Base-by-base conservation (phyloP, 2,797 vertebrate genomes). In the Fringilla coelebs region DNA sequence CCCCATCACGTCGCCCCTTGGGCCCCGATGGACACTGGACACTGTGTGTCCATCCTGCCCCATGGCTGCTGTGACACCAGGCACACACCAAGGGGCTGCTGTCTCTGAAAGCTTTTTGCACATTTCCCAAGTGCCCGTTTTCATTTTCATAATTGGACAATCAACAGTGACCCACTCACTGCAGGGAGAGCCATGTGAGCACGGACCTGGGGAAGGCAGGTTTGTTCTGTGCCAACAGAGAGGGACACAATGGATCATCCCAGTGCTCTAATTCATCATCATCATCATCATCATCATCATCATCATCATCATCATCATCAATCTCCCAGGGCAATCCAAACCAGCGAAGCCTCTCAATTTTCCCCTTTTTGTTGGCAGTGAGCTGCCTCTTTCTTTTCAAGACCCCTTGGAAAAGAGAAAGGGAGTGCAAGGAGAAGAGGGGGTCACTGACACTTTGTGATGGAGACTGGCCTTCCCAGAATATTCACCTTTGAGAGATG, bases 111-210 rank as follows among this genome's bases (percentile, higher is more conserved):
- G 87, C 43, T 57, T 2, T 2, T 74, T 48, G 77, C 81, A 55
- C 31, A 2, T 46, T 85, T 71, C 85, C 89, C 92, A 91, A 62
- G 71, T 25, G 84, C 78, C 75, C 65, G 73, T 85, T 84, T 38
- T 83, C 48, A 72, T 79, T 91, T 71, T 58, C 49, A n/a, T 32
- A 67, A 91, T 67, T 49, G 78, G 89, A 9, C 40, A 32, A 43
- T 5, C 38, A 54, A 3, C 31, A 31, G 77, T 72, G 94, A 63
- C 81, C 79, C 87, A 41, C 34, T 24, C 60, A 5, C 29, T 0
- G 2, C 74, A 41, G 85, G 31, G 55, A 89, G 60, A 85, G 75
- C 89, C 85, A 74, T 48, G 36, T 34, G 51, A 74, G 67, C 52
- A 31, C 0, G 5, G 68, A 17, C 61, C 13, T 1, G 11, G 38